Evolutionary conservation across 2,113 vertebrate genomes (phyloP).

Genomic region (Eclectus roratus): DNA sequence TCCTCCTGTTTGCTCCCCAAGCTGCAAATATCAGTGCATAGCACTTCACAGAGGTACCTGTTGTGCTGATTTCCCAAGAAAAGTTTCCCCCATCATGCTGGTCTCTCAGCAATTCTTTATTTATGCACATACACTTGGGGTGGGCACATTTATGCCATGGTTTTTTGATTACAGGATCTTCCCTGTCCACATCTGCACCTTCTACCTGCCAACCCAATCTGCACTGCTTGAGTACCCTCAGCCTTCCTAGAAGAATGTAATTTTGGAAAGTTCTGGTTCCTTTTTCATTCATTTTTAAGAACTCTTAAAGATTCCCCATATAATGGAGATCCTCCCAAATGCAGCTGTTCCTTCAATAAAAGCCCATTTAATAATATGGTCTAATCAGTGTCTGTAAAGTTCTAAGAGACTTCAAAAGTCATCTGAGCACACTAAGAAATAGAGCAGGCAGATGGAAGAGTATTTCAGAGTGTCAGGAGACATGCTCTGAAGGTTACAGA

Average conservation of each 20-base stretch:
- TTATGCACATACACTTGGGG: background rate
- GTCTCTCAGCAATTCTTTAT: background rate
- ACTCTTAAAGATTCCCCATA: background rate
- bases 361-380: background rate
- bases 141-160: accelerated
- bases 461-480: background rate
- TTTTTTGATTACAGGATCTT: background rate
- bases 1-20: background rate
- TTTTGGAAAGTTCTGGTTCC: background rate
- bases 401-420: background rate
- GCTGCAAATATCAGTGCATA: background rate
- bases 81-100: background rate
- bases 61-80: background rate
- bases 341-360: background rate
- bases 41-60: background rate
- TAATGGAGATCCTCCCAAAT: background rate
- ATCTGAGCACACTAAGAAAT: background rate
- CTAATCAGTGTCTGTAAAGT: background rate
- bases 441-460: background rate
- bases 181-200: background rate
- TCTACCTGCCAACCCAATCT: background rate
- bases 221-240: background rate
- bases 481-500: background rate
- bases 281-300: background rate
- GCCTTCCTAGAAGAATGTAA: background rate